Evolutionary conservation across 1,140 invertebrate species (phyloP).

Genomic region (Brachionus koreanus): DNA sequence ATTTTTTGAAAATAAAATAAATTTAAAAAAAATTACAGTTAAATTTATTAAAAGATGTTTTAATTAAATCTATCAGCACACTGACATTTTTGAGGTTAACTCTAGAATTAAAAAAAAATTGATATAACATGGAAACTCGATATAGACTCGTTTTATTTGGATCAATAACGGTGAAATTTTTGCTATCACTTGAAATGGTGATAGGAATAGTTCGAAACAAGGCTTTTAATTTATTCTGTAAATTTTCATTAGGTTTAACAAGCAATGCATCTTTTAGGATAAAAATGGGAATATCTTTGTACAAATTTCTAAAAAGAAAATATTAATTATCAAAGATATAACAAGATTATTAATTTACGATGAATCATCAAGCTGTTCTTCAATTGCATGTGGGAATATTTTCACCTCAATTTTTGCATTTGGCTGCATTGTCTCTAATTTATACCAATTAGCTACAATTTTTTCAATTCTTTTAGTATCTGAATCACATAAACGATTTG

Average conservation of each 20-base stretch:
- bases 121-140: not conserved
- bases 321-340: not conserved
- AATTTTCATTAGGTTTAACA: not conserved
- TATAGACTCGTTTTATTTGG: not conserved
- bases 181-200: not conserved
- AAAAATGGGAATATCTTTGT: not conserved
- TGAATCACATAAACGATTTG: slow-evolving; percentile 3
- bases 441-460: not conserved
- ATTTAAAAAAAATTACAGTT: not conserved
- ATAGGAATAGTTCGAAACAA: not conserved
- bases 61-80: slow-evolving; percentile 9
- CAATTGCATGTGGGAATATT: slow-evolving; percentile 13
- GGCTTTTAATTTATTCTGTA: not conserved
- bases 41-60: slow-evolving; percentile 9
- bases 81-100: slow-evolving; percentile 21
- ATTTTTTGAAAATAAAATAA: not conserved
- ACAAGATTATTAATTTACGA: not conserved
- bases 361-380: slow-evolving; percentile 17
- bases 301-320: not conserved
- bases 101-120: slow-evolving; percentile 20
- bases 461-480: not conserved
- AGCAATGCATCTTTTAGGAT: not conserved
- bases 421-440: not conserved
- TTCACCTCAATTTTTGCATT: not conserved
- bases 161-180: not conserved